Percentiles rank a stretch among this genome's conserved stretches.
Conservation (phyloP, 2,888 invertebrate genomes). For the Pyralis farinalis region DNA sequence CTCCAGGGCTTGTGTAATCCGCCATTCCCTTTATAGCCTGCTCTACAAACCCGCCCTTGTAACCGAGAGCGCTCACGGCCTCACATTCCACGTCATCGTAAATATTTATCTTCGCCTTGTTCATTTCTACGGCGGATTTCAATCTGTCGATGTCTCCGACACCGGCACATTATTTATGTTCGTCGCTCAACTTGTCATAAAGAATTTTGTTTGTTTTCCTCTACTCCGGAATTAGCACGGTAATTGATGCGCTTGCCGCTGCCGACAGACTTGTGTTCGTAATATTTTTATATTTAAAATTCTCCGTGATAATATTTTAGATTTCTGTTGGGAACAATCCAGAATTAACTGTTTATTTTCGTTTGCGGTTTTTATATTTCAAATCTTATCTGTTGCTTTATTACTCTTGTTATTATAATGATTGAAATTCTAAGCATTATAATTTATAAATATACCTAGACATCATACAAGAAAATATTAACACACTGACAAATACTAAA, state of each 20-base stretch:
- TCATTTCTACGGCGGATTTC: slow-evolving; percentile 2
- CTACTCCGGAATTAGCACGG: slow-evolving; percentile 12
- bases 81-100: background rate
- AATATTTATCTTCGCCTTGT: background rate
- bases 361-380: background rate
- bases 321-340: slow-evolving; percentile 10
- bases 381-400: background rate
- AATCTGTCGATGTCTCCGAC: slow-evolving; percentile 2
- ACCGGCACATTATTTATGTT: slow-evolving; percentile 12
- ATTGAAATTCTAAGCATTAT: too few species aligned
- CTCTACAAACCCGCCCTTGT: too few species aligned
- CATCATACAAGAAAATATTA: too few species aligned
- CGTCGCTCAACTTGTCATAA: slow-evolving; percentile 9
- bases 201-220: slow-evolving; percentile 4
- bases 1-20: too few species aligned
- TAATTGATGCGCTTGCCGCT: slow-evolving; percentile 9
- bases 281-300: slow-evolving; percentile 12
- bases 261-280: background rate
- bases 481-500: too few species aligned
- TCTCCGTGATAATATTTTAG: slow-evolving; percentile 7
- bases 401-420: too few species aligned
- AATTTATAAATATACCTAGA: too few species aligned
- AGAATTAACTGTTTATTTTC: slow-evolving; percentile 5
- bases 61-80: too few species aligned
- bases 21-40: too few species aligned